phyloP scores from a whole-genome alignment of 2,113 vertebrate genomes.

The Stegastes partitus region DNA sequence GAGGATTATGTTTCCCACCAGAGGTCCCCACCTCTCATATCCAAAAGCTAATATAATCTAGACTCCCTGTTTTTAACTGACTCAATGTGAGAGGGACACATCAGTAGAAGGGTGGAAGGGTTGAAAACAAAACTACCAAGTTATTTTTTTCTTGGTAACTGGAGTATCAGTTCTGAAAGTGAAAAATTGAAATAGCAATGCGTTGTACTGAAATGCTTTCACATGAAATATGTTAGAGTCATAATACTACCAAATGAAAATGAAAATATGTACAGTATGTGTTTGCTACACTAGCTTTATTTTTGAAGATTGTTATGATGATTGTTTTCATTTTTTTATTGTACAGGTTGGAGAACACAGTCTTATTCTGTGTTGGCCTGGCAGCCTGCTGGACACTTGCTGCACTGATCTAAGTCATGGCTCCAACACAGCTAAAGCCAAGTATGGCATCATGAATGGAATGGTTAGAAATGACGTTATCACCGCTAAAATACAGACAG shows the following conservation, averaged over 20 bases:
- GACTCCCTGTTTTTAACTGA: background rate
- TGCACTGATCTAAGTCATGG: slow-evolving; percentile 63
- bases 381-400: slow-evolving; percentile 48
- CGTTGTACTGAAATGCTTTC: background rate
- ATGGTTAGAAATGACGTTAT: rapidly evolving
- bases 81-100: background rate
- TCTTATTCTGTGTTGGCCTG: slow-evolving; percentile 60
- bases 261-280: background rate
- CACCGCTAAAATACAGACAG: rapidly evolving
- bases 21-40: background rate
- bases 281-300: background rate
- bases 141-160: rapidly evolving
- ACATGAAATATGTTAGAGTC: background rate
- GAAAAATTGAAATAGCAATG: background rate
- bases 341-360: slow-evolving; percentile 35
- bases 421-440: rapidly evolving
- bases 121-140: background rate
- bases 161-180: background rate
- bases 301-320: background rate
- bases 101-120: background rate
- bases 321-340: background rate
- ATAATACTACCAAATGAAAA: background rate
- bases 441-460: slow-evolving; percentile 58
- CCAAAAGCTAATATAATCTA: background rate
- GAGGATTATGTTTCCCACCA: too few species aligned